Percentiles rank a stretch among this genome's conserved stretches.
Evolutionary conservation across 2,797 vertebrate species (phyloP).

Genomic region (Amblyopsis hoosieri): DNA sequence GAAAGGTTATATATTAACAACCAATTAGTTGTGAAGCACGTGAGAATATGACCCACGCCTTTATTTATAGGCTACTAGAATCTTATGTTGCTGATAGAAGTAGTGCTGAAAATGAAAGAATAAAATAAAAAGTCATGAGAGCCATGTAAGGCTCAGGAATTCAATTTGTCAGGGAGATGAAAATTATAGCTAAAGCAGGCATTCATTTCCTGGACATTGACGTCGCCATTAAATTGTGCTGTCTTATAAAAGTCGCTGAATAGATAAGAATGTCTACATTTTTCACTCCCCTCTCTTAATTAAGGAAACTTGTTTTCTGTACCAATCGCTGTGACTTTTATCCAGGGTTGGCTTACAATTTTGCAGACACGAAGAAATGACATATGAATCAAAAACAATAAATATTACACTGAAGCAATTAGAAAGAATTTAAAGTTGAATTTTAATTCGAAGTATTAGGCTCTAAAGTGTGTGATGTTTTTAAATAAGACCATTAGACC

Average conservation of each 20-base stretch:
- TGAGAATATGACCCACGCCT: too few species aligned
- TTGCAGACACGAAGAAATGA: background rate
- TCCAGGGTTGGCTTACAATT: background rate
- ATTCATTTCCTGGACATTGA: constrained; percentile 66
- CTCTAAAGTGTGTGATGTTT: too few species aligned
- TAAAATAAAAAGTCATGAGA: constrained; percentile 14
- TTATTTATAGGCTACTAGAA: too few species aligned
- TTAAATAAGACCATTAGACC: too few species aligned
- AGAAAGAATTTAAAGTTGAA: background rate
- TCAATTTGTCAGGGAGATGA: constrained; percentile 69
- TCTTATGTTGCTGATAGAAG: too few species aligned
- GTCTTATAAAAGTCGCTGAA: constrained; percentile 73
- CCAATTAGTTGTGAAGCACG: background rate
- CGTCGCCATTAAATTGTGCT: constrained; percentile 61
- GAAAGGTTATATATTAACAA: background rate
- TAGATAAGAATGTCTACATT: constrained; percentile 61
- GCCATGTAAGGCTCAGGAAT: constrained; percentile 39
- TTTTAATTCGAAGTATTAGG: too few species aligned
- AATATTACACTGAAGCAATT: background rate
- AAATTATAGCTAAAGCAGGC: constrained; percentile 57
- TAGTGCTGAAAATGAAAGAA: background rate
- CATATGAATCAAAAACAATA: background rate
- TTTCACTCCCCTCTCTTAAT: constrained; percentile 63
- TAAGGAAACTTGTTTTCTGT: constrained; percentile 41
- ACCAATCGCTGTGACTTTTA: background rate